phyloP scores from a whole-genome alignment of 1,140 invertebrate genomes.

The Megalopta genalis region DNA sequence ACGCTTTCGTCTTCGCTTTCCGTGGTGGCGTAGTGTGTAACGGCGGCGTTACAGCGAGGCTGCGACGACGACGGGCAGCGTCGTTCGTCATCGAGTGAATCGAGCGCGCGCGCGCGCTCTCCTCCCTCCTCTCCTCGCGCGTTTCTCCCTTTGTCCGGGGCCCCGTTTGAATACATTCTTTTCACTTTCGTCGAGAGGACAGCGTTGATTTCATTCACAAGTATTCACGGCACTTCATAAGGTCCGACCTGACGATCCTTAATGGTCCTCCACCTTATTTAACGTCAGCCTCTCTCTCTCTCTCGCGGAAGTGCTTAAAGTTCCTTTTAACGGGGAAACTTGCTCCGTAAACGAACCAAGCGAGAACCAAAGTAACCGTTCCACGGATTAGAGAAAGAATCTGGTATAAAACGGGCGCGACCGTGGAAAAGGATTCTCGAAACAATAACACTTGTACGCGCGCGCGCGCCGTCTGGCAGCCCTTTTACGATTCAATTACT shows the following conservation, averaged over 20 bases:
- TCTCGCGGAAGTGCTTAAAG: constrained; percentile 42
- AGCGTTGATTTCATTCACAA: constrained; percentile 33
- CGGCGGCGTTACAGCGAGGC: too few relatives aligned
- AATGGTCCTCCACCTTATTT: constrained; percentile 46
- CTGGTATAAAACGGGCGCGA: background rate
- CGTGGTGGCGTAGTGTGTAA: too few relatives aligned
- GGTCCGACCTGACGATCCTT: constrained; percentile 40
- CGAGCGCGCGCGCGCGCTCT: too few relatives aligned
- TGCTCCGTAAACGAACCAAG: constrained; percentile 36
- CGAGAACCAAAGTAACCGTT: constrained; percentile 32
- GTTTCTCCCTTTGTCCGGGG: constrained; percentile 2
- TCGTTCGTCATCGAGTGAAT: constrained; percentile 18
- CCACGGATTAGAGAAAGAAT: constrained; percentile 29
- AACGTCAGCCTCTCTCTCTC: constrained; percentile 36
- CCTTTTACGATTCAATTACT: constrained; percentile 4
- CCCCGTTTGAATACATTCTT: constrained; percentile 32
- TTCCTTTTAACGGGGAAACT: constrained; percentile 47
- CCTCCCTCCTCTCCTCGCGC: background rate
- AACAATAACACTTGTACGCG: constrained; percentile 22
- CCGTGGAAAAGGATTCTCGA: background rate
- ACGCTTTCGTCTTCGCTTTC: too few relatives aligned
- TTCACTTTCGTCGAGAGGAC: constrained; percentile 16
- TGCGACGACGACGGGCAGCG: too few relatives aligned
- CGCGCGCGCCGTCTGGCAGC: background rate
- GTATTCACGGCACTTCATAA: constrained; percentile 40